Conservation (phyloP, 2,888 invertebrate species). For the Ferdinandea cuprea region DNA sequence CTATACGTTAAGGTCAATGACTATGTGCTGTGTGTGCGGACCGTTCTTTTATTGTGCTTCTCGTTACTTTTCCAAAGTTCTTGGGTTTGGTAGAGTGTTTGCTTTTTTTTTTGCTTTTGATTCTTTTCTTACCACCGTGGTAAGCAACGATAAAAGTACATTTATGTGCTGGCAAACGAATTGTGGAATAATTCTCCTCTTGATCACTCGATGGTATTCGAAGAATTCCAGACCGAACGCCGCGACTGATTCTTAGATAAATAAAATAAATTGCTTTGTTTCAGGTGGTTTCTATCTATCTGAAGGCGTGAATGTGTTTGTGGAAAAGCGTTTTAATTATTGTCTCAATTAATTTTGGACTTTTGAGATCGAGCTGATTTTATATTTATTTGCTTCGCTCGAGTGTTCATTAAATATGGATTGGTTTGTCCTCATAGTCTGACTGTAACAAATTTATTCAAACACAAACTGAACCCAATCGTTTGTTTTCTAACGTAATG, state of each 20-base stretch:
- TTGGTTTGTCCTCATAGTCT: too few relatives aligned
- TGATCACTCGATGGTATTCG: constrained; percentile 7
- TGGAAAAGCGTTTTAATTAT: too few relatives aligned
- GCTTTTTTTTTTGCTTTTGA: constrained; percentile 21
- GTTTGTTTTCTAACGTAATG: too few relatives aligned
- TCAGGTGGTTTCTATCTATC: too few relatives aligned
- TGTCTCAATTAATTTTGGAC: too few relatives aligned
- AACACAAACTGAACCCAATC: too few relatives aligned
- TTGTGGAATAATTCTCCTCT: constrained; percentile 14
- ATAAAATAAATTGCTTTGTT: not conserved
- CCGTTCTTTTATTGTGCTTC: constrained; percentile 60
- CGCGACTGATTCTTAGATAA: not conserved
- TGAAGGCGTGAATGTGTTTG: too few relatives aligned
- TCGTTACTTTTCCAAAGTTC: constrained; percentile 24
- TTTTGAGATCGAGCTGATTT: too few relatives aligned
- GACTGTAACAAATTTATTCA: too few relatives aligned
- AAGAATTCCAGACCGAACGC: not conserved
- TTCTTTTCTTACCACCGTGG: constrained; percentile 32
- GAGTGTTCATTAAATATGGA: too few relatives aligned
- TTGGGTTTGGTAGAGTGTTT: constrained; percentile 14
- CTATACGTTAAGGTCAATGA: constrained; percentile 65
- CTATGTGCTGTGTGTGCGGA: constrained; percentile 50
- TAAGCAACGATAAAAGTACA: constrained; percentile 9
- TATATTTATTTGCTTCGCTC: too few relatives aligned
- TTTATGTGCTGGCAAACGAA: constrained; percentile 9